Conservation (phyloP, 2,113 vertebrate genomes). For the Loxodonta africana region DNA sequence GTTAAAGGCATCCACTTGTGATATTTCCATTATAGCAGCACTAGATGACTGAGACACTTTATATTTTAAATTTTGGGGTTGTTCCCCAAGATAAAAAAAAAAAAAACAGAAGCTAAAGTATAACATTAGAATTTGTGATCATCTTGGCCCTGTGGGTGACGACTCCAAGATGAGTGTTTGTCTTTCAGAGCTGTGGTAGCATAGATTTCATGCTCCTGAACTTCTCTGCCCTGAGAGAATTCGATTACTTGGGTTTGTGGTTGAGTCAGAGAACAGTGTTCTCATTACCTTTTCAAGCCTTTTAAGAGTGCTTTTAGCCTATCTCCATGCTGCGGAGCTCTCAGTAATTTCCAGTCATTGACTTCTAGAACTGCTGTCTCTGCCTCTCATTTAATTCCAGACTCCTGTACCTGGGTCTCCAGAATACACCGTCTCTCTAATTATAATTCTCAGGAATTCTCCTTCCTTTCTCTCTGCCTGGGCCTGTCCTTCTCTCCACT, state of each 20-base stretch:
- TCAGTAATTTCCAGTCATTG: background rate
- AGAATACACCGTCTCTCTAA: background rate
- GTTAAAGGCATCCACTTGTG: too few species aligned
- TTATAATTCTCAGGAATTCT: background rate
- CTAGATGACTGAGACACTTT: background rate
- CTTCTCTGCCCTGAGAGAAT: conserved; percentile 13
- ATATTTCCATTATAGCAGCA: too few species aligned
- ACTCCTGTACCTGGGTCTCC: background rate
- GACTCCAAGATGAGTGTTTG: background rate
- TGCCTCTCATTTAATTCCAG: background rate
- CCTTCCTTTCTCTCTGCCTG: background rate
- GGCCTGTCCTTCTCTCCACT: background rate
- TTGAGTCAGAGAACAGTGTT: background rate
- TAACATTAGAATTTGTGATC: background rate
- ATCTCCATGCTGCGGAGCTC: background rate
- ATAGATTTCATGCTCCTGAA: background rate
- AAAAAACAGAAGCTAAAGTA: background rate
- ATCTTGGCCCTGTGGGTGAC: background rate
- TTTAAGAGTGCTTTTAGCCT: background rate
- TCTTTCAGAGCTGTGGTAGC: background rate
- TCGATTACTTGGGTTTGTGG: background rate
- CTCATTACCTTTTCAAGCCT: background rate
- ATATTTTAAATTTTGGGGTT: background rate
- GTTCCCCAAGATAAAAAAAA: background rate
- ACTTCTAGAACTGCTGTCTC: background rate